These are phyloP conservation scores for Prinia subflava DNA, from an alignment of 2,113 vertebrate species.

Conservation along the genomic window DNA sequence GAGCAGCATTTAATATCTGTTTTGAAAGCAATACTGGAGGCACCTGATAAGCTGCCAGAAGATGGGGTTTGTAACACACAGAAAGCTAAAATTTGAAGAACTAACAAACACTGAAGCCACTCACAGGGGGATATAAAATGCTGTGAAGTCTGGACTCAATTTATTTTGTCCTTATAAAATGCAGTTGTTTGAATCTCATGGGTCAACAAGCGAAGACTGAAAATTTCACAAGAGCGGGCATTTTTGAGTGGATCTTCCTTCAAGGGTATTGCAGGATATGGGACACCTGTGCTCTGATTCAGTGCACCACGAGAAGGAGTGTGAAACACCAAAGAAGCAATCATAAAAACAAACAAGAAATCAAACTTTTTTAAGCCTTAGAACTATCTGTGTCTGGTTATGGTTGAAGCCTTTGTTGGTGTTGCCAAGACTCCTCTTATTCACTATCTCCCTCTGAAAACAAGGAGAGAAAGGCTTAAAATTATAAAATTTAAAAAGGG, in stretches of 20 bases:
- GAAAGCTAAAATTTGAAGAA: slow-evolving; percentile 8
- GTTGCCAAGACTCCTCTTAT: not conserved
- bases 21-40: slow-evolving; percentile 19
- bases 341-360: not conserved
- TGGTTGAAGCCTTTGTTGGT: not conserved
- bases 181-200: not conserved
- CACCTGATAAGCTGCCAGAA: slow-evolving; percentile 44
- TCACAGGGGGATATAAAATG: not conserved
- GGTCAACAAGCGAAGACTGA: not conserved
- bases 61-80: slow-evolving; percentile 47
- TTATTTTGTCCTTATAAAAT: slow-evolving; percentile 11
- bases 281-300: not conserved
- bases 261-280: not conserved
- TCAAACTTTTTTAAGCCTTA: not conserved
- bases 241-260: not conserved
- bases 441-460: not conserved
- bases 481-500: not conserved
- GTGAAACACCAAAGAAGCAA: not conserved
- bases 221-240: not conserved
- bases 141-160: not conserved
- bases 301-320: not conserved
- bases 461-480: not conserved
- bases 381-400: not conserved
- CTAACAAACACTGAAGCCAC: not conserved
- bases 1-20: slow-evolving; percentile 25